Evolutionary conservation across 2,888 invertebrate species (phyloP).

Genomic region (Caenorhabditis angaria): DNA sequence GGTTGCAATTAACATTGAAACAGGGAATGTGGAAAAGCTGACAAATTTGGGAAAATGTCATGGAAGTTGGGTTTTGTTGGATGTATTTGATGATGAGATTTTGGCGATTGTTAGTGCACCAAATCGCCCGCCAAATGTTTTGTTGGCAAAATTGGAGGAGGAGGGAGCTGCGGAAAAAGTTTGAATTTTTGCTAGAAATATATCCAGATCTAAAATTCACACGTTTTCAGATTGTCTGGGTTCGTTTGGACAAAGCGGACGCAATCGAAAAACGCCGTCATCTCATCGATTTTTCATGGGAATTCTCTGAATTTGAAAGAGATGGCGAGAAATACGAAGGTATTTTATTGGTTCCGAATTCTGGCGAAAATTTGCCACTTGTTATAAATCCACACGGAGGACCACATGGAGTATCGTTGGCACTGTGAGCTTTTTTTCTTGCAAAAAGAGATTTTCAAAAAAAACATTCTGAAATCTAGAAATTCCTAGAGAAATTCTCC

Average conservation of each 20-base stretch:
- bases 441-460: too few relatives aligned
- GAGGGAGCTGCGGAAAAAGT: slow-evolving; percentile 43
- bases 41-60: slow-evolving; percentile 54
- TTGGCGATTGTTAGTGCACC: slow-evolving; percentile 61
- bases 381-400: slow-evolving; percentile 72
- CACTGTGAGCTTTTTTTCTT: slow-evolving; percentile 39
- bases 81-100: slow-evolving; percentile 56
- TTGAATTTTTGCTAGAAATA: too few relatives aligned
- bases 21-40: slow-evolving; percentile 45
- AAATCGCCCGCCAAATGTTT: slow-evolving; percentile 59
- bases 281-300: slow-evolving; percentile 48
- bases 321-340: slow-evolving; percentile 63
- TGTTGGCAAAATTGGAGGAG: slow-evolving; percentile 51
- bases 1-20: slow-evolving; percentile 47
- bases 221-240: slow-evolving; percentile 56
- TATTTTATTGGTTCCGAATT: slow-evolving; percentile 57
- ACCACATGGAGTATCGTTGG: slow-evolving; percentile 66
- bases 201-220: neutral
- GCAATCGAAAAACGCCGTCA: slow-evolving; percentile 43
- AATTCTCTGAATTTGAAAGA: slow-evolving; percentile 51
- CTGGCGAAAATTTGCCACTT: slow-evolving; percentile 53
- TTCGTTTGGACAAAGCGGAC: slow-evolving; percentile 43
- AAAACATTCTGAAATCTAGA: too few relatives aligned
- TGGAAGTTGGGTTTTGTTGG: slow-evolving; percentile 63
- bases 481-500: too few relatives aligned